phyloP scores from a whole-genome alignment of 2,113 vertebrate genomes.

The Psophia crepitans region DNA sequence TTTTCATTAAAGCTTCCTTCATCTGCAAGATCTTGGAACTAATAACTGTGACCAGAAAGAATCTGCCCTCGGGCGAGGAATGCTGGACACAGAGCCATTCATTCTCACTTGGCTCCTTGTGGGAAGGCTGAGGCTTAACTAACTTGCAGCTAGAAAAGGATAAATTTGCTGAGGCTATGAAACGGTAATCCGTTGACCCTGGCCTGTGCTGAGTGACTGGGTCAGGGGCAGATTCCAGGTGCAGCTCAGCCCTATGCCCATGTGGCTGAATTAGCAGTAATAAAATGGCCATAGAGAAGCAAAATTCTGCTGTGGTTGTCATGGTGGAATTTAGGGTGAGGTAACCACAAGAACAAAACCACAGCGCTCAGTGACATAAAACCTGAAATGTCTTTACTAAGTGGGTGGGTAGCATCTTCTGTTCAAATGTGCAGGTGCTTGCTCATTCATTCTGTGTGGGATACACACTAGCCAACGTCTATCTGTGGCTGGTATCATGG shows the following conservation, averaged over 20 bases:
- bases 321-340: neutral
- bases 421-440: neutral
- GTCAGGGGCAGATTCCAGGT: neutral
- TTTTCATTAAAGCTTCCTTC: constrained; percentile 21
- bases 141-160: constrained; percentile 23
- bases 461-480: neutral
- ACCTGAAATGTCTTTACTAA: neutral
- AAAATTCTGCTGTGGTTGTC: neutral
- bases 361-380: neutral
- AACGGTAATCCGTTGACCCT: neutral
- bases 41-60: constrained; percentile 24
- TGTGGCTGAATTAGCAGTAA: neutral
- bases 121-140: constrained; percentile 26
- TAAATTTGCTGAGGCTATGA: neutral
- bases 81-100: neutral
- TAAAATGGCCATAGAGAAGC: neutral
- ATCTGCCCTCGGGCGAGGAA: neutral
- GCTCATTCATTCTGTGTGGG: neutral
- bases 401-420: neutral
- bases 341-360: neutral
- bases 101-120: neutral
- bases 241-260: neutral
- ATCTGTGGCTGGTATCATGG: neutral
- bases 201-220: neutral
- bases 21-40: constrained; percentile 35